A percentile compares a stretch with the other conserved stretches of the same genome.
These are phyloP conservation scores for Philaethria dido DNA, from an alignment of 2,888 invertebrate species.

Conservation along the genomic window DNA sequence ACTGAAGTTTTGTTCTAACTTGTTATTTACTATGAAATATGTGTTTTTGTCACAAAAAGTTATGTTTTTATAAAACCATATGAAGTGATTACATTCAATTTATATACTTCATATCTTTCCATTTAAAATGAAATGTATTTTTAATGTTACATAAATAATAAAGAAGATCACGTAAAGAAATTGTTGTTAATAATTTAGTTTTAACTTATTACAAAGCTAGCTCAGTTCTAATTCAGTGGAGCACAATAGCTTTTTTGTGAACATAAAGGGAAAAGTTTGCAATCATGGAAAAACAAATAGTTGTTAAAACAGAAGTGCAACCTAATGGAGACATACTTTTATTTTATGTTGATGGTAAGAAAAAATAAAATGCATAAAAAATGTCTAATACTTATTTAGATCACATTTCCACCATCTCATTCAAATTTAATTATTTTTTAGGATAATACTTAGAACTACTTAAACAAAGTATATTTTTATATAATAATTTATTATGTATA, in stretches of 20 bases:
- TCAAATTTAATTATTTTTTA: no score
- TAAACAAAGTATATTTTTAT: background rate
- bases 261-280: background rate
- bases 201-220: background rate
- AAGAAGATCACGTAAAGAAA: background rate
- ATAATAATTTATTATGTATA: background rate
- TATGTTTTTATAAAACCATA: background rate
- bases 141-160: background rate
- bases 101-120: background rate
- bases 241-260: background rate
- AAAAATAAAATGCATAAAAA: background rate
- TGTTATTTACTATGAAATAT: background rate
- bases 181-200: background rate
- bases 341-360: constrained; percentile 76
- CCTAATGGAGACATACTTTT: constrained; percentile 71
- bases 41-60: background rate
- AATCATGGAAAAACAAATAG: constrained; percentile 65
- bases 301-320: constrained; percentile 71
- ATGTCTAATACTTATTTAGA: background rate
- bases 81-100: background rate
- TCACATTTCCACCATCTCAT: no score
- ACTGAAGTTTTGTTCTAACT: background rate
- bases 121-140: background rate
- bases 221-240: background rate
- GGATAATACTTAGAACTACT: no score